Evolutionary conservation across 2,797 vertebrate genomes (phyloP).

Genomic region (Chelon auratus): DNA sequence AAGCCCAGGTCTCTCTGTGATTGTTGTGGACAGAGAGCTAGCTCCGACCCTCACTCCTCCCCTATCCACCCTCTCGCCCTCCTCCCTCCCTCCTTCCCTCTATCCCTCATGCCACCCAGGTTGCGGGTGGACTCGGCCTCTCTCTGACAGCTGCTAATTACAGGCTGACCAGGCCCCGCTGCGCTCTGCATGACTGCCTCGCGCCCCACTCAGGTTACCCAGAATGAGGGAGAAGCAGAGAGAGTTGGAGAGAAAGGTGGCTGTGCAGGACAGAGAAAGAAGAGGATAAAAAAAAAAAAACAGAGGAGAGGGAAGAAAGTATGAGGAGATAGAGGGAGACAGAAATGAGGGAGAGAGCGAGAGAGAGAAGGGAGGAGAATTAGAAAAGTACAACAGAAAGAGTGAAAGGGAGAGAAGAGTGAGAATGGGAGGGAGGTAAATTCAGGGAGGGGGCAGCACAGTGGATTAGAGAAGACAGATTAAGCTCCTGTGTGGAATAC

Average conservation of each 20-base stretch:
- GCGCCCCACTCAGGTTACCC: conserved; percentile 85
- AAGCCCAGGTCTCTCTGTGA: conserved; percentile 63
- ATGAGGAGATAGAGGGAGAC: conserved; percentile 61
- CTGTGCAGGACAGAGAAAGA: conserved; percentile 51
- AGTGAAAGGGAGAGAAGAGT: conserved; percentile 65
- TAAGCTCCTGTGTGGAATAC: conserved; percentile 83
- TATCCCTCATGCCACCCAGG: conserved; percentile 86
- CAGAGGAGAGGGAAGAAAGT: conserved; percentile 40
- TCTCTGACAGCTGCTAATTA: conserved; percentile 90
- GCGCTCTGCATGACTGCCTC: conserved; percentile 88
- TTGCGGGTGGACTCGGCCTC: conserved; percentile 85
- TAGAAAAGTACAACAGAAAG: conserved; percentile 56
- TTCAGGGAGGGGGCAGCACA: conserved; percentile 50
- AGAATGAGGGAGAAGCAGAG: conserved; percentile 68
- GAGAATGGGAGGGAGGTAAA: conserved; percentile 62
- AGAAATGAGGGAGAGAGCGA: conserved; percentile 43
- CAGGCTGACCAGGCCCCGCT: conserved; percentile 86
- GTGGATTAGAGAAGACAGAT: conserved; percentile 86
- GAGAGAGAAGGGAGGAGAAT: conserved; percentile 45
- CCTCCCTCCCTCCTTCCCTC: conserved; percentile 30
- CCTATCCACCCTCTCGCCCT: conserved; percentile 20
- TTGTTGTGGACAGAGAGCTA: conserved; percentile 74
- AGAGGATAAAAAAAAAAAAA: conserved; percentile 39
- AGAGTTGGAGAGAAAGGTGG: conserved; percentile 74
- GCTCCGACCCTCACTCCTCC: conserved; percentile 70